phyloP scores from a whole-genome alignment of 2,888 invertebrate species.

The Phyllotreta striolata region DNA sequence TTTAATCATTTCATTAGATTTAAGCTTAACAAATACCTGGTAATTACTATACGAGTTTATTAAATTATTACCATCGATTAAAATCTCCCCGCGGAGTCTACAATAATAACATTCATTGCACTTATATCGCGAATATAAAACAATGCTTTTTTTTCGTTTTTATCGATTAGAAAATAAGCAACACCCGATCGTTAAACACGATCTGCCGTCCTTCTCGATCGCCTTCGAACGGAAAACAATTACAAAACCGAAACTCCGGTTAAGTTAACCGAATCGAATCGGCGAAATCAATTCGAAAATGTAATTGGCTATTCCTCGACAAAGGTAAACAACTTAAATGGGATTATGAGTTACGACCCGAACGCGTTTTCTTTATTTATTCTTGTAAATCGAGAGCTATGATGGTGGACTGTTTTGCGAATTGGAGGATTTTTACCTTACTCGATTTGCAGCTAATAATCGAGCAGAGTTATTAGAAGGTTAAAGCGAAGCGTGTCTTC shows the following conservation, averaged over 20 bases:
- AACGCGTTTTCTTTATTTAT: constrained; percentile 26
- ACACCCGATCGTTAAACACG: constrained; percentile 4
- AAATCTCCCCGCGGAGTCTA: no score
- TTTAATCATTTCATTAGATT: no score
- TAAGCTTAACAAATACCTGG: no score
- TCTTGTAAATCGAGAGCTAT: constrained; percentile 25
- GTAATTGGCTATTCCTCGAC: constrained; percentile 31
- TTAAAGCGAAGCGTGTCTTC: no score
- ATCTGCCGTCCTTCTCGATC: constrained; percentile 8
- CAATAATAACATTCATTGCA: no score
- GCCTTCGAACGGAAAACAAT: constrained; percentile 10
- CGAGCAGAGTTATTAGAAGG: no score
- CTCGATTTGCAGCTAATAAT: no score
- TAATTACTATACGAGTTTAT: no score
- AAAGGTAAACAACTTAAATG: constrained; percentile 33
- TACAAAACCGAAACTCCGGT: constrained; percentile 10
- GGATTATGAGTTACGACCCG: constrained; percentile 32
- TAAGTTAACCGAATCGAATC: constrained; percentile 28
- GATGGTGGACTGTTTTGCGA: no score
- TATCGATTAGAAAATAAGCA: constrained; percentile 17
- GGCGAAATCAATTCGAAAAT: constrained; percentile 33
- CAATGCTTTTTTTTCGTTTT: constrained; percentile 3
- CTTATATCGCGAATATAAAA: no score
- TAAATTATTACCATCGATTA: no score
- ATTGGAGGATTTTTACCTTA: no score